Evolutionary conservation across 1,140 invertebrate genomes (phyloP), one percentile per base, ranked within the genome.

Genomic region (Lepeophtheirus salmonis): DNA sequence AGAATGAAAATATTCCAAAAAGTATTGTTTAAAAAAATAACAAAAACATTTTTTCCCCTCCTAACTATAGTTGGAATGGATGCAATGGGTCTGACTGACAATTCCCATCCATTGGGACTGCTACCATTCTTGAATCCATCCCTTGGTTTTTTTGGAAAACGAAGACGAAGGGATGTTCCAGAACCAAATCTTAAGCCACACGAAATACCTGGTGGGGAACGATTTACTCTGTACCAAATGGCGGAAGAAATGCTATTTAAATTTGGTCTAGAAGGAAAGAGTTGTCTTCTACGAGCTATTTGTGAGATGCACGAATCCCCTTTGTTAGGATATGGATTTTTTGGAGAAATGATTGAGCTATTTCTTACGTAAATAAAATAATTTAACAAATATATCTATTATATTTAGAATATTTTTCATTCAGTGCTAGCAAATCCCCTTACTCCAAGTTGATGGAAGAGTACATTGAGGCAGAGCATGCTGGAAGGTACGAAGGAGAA

Each of bases 381-480:
- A 17, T 50, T 50, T n/a, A 17, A 17, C 30, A 48, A 48, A 48
- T n/a, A n/a, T n/a, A n/a, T n/a, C n/a, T n/a, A n/a, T n/a, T n/a
- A n/a, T n/a, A n/a, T n/a, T n/a, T n/a, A n/a, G n/a, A n/a, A n/a
- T n/a, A n/a, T n/a, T n/a, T n/a, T n/a, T 60, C 49, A 3, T 6
- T 3, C 16, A 86, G 83, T 49, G 83, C 83, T 0, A 85, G 80
- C 63, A 83, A 83, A 71, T 87, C 84, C 1, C 83, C 83, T 0
- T 86, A 80, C 66, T 75, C 83, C 0, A 71, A 78, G 50, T 68
- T 83, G 0, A 67, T 87, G 21, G 68, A 76, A 3, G 84, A 87
- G 65, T 86, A 87, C 65, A 82, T 86, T 0, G 75, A 80, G 26
- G 84, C 84, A 0, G 83, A 86, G 70, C 77, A 77, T 17, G 77